These are phyloP conservation scores for Argyresthia albistria DNA, from an alignment of 2,888 invertebrate genomes.

Conservation along the genomic window DNA sequence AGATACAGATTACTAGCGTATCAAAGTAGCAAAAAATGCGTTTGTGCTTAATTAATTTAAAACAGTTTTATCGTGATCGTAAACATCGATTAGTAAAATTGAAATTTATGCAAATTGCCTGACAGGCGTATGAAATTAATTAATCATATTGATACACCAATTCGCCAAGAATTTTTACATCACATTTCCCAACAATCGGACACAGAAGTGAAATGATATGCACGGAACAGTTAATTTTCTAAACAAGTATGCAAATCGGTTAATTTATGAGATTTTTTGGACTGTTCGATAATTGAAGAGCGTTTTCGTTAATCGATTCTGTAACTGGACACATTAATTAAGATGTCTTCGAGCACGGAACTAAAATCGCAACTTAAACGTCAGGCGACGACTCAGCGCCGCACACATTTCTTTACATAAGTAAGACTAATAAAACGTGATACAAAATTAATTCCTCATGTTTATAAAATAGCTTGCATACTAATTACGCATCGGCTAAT, in stretches of 20 bases:
- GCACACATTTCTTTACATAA: constrained; percentile 3
- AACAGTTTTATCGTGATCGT: no score
- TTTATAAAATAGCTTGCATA: constrained; percentile 20
- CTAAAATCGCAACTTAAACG: constrained; percentile 5
- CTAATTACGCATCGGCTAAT: constrained; percentile 11
- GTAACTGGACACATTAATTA: constrained; percentile 19
- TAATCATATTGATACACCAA: neutral
- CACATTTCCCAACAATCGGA: neutral
- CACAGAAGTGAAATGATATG: neutral
- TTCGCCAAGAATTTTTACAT: no score
- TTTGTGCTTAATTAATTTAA: no score
- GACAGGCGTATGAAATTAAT: neutral
- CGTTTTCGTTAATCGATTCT: constrained; percentile 17
- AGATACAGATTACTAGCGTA: no score
- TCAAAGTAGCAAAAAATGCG: no score
- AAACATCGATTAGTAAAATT: no score
- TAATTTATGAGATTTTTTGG: neutral
- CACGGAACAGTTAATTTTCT: no score
- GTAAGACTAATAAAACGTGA: constrained; percentile 14
- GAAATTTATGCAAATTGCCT: neutral
- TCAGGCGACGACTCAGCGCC: neutral
- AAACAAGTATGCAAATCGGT: neutral
- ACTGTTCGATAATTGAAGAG: constrained; percentile 3
- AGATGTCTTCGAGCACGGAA: constrained; percentile 17
- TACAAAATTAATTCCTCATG: constrained; percentile 10